Evolutionary conservation across 2,888 invertebrate genomes (phyloP).

Genomic region (Pseudanteris insignis): DNA sequence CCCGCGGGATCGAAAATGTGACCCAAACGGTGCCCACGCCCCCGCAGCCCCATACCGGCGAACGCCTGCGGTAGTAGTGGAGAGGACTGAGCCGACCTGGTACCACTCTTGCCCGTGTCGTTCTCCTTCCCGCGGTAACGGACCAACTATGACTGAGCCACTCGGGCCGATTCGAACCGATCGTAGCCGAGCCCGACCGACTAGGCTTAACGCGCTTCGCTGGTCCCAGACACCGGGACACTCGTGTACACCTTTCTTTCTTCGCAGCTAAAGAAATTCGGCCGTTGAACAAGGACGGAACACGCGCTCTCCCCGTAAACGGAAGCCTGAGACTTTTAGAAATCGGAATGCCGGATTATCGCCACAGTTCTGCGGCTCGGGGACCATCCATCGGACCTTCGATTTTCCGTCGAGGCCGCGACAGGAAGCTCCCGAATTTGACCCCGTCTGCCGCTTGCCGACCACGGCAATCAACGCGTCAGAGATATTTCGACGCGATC

Average conservation of each 20-base stretch:
- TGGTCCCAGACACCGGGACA: slow-evolving; percentile 6
- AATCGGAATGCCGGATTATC: slow-evolving; percentile 29
- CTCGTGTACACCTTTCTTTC: slow-evolving; percentile 6
- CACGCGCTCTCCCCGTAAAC: neutral
- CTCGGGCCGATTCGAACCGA: slow-evolving; percentile 14
- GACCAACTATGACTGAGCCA: slow-evolving; percentile 37
- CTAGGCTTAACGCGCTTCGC: neutral
- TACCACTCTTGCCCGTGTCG: slow-evolving; percentile 23
- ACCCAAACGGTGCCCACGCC: slow-evolving; percentile 35
- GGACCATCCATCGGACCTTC: too few species aligned
- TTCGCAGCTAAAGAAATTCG: too few species aligned
- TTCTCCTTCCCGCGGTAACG: slow-evolving; percentile 43
- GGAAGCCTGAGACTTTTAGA: slow-evolving; percentile 12
- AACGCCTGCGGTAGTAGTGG: slow-evolving; percentile 21
- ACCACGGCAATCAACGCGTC: neutral
- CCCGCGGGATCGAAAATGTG: slow-evolving; percentile 15
- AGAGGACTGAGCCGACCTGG: slow-evolving; percentile 10
- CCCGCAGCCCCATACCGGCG: slow-evolving; percentile 29
- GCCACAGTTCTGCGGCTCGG: slow-evolving; percentile 8
- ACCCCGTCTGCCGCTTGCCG: neutral
- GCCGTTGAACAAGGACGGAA: slow-evolving; percentile 5
- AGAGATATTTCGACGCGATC: slow-evolving; percentile 1
- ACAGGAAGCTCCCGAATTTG: slow-evolving; percentile 4
- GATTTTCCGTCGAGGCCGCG: neutral
- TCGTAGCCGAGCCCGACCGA: slow-evolving; percentile 15